phyloP scores from a whole-genome alignment of 2,888 invertebrate species.

The Apocheima hispidaria region DNA sequence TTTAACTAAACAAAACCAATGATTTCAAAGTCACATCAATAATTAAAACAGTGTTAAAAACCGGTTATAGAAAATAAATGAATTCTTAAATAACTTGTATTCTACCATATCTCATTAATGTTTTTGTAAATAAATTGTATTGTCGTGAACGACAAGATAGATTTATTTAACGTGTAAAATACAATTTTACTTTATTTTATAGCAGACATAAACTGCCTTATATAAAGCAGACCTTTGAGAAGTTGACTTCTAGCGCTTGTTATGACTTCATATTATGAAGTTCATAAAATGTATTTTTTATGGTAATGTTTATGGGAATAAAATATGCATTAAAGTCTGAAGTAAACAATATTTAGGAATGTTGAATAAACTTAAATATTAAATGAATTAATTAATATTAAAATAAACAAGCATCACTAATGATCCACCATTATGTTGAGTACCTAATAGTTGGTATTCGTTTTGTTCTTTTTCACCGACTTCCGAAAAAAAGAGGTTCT shows the following conservation, averaged over 20 bases:
- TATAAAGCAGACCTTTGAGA: slow-evolving; percentile 27
- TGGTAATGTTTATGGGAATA: slow-evolving; percentile 31
- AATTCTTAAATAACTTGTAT: slow-evolving; percentile 1
- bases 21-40: slow-evolving; percentile 25
- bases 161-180: neutral
- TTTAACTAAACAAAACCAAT: slow-evolving; percentile 13
- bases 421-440: neutral
- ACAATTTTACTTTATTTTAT: slow-evolving; percentile 13
- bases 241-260: slow-evolving; percentile 24
- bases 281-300: slow-evolving; percentile 31
- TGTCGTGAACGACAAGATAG: slow-evolving; percentile 9
- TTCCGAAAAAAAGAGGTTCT: too few species aligned
- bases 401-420: neutral
- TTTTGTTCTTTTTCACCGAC: neutral
- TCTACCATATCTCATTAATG: slow-evolving; percentile 18
- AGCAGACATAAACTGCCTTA: slow-evolving; percentile 7
- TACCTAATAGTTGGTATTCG: neutral
- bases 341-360: neutral
- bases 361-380: neutral
- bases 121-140: slow-evolving; percentile 9
- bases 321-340: slow-evolving; percentile 7
- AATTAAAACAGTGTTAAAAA: slow-evolving; percentile 18
- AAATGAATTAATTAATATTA: too few species aligned
- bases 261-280: too few species aligned
- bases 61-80: slow-evolving; percentile 16